phyloP scores from a whole-genome alignment of 2,888 invertebrate genomes.

The Tryphoninae sp. region DNA sequence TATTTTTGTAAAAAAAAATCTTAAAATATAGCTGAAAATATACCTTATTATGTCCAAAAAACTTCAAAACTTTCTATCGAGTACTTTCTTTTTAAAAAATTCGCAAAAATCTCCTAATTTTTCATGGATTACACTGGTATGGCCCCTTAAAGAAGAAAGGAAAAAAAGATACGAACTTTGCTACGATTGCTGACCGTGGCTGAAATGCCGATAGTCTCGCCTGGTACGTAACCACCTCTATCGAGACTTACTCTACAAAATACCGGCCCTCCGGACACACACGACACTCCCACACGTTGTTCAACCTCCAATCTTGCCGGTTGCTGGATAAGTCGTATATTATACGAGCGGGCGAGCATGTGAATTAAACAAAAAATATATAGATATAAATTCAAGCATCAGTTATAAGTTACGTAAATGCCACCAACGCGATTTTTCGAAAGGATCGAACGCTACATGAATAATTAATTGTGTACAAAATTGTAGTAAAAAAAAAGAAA shows the following conservation, averaged over 20 bases:
- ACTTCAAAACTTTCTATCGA: too few relatives aligned
- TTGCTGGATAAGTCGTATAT: constrained; percentile 83
- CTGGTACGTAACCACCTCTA: constrained; percentile 96
- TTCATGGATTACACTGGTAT: too few relatives aligned
- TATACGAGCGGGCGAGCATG: too few relatives aligned
- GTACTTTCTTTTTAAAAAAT: too few relatives aligned
- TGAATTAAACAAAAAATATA: constrained; percentile 19
- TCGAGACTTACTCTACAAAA: constrained; percentile 93
- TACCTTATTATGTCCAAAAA: too few relatives aligned
- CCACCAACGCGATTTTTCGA: constrained; percentile 10
- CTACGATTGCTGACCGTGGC: constrained; percentile 94
- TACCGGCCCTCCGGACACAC: constrained; percentile 94
- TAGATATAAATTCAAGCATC: background rate
- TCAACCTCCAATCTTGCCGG: constrained; percentile 95
- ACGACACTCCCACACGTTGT: constrained; percentile 93
- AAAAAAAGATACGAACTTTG: constrained; percentile 82
- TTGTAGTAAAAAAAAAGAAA: background rate
- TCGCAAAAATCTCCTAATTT: too few relatives aligned
- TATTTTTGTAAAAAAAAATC: too few relatives aligned
- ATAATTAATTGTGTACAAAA: background rate
- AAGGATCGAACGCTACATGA: background rate
- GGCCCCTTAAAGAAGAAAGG: background rate
- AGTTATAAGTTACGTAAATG: background rate
- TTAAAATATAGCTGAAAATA: too few relatives aligned
- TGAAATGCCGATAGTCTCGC: constrained; percentile 93